Base-by-base conservation (phyloP, 2,888 invertebrate species). In the Drosophila mercatorum region DNA sequence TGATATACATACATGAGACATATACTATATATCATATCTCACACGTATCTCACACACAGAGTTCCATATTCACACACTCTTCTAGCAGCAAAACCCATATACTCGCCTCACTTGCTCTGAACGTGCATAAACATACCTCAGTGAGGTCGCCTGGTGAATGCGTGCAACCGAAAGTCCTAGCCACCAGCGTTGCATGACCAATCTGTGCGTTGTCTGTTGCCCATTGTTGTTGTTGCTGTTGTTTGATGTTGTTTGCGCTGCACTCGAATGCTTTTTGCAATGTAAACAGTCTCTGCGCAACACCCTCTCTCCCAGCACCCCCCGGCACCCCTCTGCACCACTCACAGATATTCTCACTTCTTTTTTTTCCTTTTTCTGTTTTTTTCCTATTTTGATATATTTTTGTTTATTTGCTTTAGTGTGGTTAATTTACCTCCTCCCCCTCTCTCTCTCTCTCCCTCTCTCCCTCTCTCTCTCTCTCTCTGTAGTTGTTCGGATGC, bases 251-350 rank as follows among this genome's bases (percentile, higher is more conserved):
- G 89, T 89, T 85, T 85, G 78, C 73, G 63, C 80, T 86, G 89
- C 85, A 89, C 89, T 86, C 68, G 80, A 89, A 88, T 86, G 85
- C 85, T 86, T 86, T 86, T 86, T 86, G 89, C 85, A 89, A 88
- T 88, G 88, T 85, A 88, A 89, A 86, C 85, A 86, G 75, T 71
- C 62, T 57, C 73, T 63, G 57, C 72, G 57, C 53, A 67, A 60
- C 58, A 55, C 52, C 75, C 58, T 4, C 36, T 5, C 6, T 2
- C 10, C 14, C 28, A 12, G 6, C 26, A 34, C 5, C 10, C 34
- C 34, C 6, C 49, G 1, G 1, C 55, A 36, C 10, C 26, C 40
- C 40, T 7, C 28, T 26, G 5, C 53, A 14, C 53, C 73, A 68
- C 63, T 77, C 58, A 53, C 51, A 73, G 81, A 84, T 70, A 72